Conservation (phyloP, 2,888 invertebrate genomes). For the Rhagium mordax region DNA sequence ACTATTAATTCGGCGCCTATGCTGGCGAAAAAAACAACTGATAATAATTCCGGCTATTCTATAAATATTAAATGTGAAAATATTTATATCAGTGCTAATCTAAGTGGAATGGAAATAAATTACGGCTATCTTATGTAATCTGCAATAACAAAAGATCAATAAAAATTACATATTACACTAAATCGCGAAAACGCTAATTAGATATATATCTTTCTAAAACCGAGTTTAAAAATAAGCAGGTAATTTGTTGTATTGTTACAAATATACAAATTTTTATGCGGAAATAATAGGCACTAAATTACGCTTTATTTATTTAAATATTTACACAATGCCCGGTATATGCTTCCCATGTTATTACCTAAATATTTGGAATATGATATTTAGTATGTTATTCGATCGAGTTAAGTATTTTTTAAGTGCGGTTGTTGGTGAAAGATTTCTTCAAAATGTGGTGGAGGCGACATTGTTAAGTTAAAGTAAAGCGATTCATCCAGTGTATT, state of each 20-base stretch:
- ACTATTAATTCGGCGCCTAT: conserved; percentile 33
- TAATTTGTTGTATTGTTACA: not conserved
- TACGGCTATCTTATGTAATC: conserved; percentile 25
- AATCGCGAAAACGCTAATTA: not conserved
- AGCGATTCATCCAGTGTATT: no score
- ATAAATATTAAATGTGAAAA: conserved; percentile 26
- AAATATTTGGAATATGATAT: not conserved
- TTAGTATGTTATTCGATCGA: not conserved
- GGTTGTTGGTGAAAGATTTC: not conserved
- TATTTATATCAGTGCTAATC: conserved; percentile 30
- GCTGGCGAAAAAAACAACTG: conserved; percentile 30
- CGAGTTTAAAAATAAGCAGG: not conserved
- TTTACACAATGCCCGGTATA: not conserved
- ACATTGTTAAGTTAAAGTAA: not conserved
- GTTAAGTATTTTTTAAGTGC: not conserved
- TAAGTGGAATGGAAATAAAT: conserved; percentile 19
- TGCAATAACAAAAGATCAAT: conserved; percentile 26
- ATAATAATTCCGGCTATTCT: conserved; percentile 33
- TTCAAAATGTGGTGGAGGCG: not conserved
- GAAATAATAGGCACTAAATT: not conserved
- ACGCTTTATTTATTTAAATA: not conserved
- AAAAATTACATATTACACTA: conserved; percentile 3
- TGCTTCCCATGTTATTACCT: not conserved
- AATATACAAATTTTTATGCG: not conserved
- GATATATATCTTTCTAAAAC: not conserved